phyloP scores from a whole-genome alignment of 1,140 invertebrate species.

The Paracyclopina nana region DNA sequence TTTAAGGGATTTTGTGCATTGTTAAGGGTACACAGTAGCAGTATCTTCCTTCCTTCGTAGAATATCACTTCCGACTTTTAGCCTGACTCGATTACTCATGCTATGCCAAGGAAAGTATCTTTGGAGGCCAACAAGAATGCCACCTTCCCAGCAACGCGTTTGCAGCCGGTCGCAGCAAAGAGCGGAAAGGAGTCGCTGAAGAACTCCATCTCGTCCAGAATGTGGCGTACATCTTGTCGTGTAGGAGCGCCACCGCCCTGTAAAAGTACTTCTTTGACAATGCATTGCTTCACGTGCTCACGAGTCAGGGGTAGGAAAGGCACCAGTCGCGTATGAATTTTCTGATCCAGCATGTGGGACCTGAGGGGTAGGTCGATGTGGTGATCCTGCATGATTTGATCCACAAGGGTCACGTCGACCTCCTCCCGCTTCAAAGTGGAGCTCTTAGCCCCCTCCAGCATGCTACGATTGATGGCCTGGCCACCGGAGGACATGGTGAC shows the following conservation, averaged over 20 bases:
- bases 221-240: background rate
- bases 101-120: no score
- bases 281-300: constrained; percentile 3
- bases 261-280: background rate
- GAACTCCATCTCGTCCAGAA: constrained; percentile 5
- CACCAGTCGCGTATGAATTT: background rate
- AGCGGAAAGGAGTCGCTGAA: constrained; percentile 1
- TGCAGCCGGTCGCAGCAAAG: constrained; percentile 1
- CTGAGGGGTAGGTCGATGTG: background rate
- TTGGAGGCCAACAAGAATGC: background rate
- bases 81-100: no score
- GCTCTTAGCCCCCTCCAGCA: background rate
- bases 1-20: no score
- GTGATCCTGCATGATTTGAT: background rate
- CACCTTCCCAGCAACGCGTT: background rate
- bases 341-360: background rate
- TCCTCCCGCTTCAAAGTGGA: background rate
- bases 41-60: no score
- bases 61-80: no score
- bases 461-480: background rate
- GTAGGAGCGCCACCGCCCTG: background rate
- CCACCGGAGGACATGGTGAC: background rate
- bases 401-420: background rate
- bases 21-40: no score
- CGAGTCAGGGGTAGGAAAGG: constrained; percentile 8